Conservation (phyloP, 2,113 vertebrate genomes). For the Nettapus auritus region DNA sequence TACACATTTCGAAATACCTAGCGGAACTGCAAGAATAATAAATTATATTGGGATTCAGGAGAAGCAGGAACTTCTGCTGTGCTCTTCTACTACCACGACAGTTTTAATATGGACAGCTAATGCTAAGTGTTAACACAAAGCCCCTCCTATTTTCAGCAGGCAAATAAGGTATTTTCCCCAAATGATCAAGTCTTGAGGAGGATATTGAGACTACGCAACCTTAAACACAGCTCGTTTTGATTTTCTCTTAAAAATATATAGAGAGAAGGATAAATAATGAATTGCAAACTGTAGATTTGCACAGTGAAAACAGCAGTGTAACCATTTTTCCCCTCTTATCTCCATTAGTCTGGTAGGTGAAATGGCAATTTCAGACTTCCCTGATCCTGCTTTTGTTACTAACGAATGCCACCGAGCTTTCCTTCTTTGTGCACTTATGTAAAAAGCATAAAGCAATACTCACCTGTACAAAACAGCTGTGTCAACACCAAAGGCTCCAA, state of each 20-base stretch:
- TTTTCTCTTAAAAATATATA: not conserved
- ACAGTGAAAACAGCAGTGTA: not conserved
- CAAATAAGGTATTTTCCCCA: not conserved
- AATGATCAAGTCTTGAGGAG: not conserved
- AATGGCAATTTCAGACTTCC: not conserved
- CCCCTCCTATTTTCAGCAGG: not conserved
- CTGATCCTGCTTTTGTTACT: not conserved
- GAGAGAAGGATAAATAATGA: not conserved
- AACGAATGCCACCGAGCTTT: not conserved
- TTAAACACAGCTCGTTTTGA: not conserved
- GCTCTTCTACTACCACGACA: not conserved
- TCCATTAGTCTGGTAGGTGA: not conserved
- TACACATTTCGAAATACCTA: not conserved
- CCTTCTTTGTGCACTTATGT: not conserved
- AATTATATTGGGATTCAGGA: not conserved
- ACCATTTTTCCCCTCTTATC: not conserved
- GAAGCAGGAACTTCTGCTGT: not conserved
- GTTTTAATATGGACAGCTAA: not conserved
- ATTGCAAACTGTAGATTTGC: not conserved
- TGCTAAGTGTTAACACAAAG: not conserved
- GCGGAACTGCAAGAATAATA: not conserved
- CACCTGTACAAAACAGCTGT: slow-evolving; percentile 94
- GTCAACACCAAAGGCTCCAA: slow-evolving; percentile 95
- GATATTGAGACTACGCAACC: not conserved
- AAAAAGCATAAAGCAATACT: not conserved